Percentiles rank a stretch among this genome's conserved stretches.
phyloP scores from a whole-genome alignment of 2,113 vertebrate genomes.

The Urocolius indicus region DNA sequence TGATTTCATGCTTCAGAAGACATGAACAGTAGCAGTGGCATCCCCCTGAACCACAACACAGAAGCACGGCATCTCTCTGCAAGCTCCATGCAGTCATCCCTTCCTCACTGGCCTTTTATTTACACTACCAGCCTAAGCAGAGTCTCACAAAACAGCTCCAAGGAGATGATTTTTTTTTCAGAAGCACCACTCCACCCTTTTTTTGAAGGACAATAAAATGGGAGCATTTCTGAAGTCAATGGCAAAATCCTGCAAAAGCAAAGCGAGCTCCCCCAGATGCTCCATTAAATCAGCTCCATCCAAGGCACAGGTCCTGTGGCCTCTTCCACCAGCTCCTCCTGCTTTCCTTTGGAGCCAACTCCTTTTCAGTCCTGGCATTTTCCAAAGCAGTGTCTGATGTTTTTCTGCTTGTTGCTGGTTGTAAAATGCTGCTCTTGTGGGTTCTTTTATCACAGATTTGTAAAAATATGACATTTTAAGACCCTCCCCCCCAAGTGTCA shows the following conservation, averaged over 20 bases:
- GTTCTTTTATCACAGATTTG: background rate
- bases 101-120: background rate
- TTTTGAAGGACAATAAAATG: background rate
- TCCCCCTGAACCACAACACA: background rate
- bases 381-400: background rate
- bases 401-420: slow-evolving; percentile 47
- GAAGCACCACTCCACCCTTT: no score
- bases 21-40: background rate
- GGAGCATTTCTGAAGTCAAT: background rate
- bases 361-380: background rate
- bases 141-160: background rate
- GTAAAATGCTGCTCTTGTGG: slow-evolving; percentile 27
- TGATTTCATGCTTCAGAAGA: slow-evolving; percentile 4
- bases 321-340: background rate
- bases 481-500: background rate
- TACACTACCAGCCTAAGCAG: background rate
- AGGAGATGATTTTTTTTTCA: background rate
- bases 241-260: background rate
- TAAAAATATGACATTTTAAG: slow-evolving; percentile 54
- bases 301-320: background rate
- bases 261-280: background rate
- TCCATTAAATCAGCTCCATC: background rate
- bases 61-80: background rate
- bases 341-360: background rate
- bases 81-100: background rate